Percentiles rank a stretch among this genome's conserved stretches.
Conservation (phyloP, 2,797 vertebrate genomes). For the Sebastes miniatus region DNA sequence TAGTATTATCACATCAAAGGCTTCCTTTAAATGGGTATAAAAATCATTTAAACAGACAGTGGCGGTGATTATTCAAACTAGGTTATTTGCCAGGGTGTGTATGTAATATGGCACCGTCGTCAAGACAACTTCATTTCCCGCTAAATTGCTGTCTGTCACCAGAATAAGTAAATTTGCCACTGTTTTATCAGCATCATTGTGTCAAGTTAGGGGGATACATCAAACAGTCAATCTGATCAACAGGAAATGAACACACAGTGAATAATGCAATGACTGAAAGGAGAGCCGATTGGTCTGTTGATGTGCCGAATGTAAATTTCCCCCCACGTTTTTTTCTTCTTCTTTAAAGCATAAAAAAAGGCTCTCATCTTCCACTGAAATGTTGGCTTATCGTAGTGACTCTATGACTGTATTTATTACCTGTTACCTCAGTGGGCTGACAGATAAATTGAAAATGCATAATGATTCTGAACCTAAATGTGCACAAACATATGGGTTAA, state of each 20-base stretch:
- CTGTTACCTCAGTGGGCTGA: slow-evolving; percentile 72
- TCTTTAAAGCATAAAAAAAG: slow-evolving; percentile 37
- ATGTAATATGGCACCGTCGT: slow-evolving; percentile 88
- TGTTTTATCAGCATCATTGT: slow-evolving; percentile 92
- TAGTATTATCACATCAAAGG: slow-evolving; percentile 99
- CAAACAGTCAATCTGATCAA: slow-evolving; percentile 93
- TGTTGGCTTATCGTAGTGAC: slow-evolving; percentile 63
- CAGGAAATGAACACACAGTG: slow-evolving; percentile 86
- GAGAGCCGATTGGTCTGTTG: slow-evolving; percentile 77
- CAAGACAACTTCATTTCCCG: slow-evolving; percentile 95
- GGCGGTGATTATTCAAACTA: slow-evolving; percentile 95
- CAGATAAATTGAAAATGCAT: slow-evolving; percentile 75
- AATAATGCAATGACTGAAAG: slow-evolving; percentile 83
- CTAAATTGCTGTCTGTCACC: slow-evolving; percentile 94
- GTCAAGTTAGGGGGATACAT: slow-evolving; percentile 86
- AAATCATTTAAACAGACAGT: slow-evolving; percentile 98
- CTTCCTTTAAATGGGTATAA: slow-evolving; percentile 90
- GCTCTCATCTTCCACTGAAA: slow-evolving; percentile 46
- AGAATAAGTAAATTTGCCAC: slow-evolving; percentile 94
- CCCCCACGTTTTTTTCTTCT: slow-evolving; percentile 41
- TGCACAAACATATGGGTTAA: slow-evolving; percentile 32
- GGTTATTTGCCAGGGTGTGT: slow-evolving; percentile 92
- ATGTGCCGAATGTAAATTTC: slow-evolving; percentile 83
- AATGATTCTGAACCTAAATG: slow-evolving; percentile 71
- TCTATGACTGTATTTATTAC: slow-evolving; percentile 76